phyloP scores from a whole-genome alignment of 2,888 invertebrate species.

The Iphiclides podalirius region DNA sequence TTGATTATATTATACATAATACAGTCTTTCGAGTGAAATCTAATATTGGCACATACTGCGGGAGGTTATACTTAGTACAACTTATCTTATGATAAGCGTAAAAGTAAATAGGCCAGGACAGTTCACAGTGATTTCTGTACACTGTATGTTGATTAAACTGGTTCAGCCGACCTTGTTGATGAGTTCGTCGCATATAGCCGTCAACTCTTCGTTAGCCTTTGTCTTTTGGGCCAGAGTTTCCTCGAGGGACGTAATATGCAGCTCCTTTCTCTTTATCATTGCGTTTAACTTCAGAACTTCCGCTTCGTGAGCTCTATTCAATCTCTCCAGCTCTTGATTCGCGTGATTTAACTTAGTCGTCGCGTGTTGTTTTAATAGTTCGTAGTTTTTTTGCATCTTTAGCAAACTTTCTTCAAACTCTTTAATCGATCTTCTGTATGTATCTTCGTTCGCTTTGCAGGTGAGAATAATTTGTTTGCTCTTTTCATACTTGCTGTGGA shows the following conservation, averaged over 20 bases:
- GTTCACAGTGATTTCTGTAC: conserved; percentile 44
- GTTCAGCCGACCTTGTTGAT: conserved; percentile 82
- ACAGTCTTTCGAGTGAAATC: conserved; percentile 54
- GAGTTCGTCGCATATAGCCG: conserved; percentile 95
- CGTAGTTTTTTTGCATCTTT: conserved; percentile 90
- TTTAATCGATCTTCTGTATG: conserved; percentile 83
- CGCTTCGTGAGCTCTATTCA: conserved; percentile 85
- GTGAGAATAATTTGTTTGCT: conserved; percentile 81
- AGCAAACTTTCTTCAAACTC: conserved; percentile 85
- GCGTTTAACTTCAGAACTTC: conserved; percentile 93
- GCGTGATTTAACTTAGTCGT: conserved; percentile 88
- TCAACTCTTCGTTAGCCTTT: conserved; percentile 93
- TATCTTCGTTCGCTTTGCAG: conserved; percentile 83
- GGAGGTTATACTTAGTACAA: conserved; percentile 50
- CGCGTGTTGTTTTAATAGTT: conserved; percentile 92
- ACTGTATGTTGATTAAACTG: conserved; percentile 27
- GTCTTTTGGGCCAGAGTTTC: conserved; percentile 92
- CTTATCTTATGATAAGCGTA: conserved; percentile 63
- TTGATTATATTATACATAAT: conserved; percentile 53
- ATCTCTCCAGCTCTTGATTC: conserved; percentile 89
- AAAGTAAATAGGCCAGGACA: conserved; percentile 45
- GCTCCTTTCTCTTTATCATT: conserved; percentile 91
- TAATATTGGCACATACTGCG: conserved; percentile 56
- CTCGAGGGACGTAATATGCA: conserved; percentile 89
- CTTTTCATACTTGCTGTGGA: conserved; percentile 83